Evolutionary conservation across 2,888 invertebrate genomes (phyloP), one percentile per base, ranked within the genome.

Genomic region (Augochlorella aurata): DNA sequence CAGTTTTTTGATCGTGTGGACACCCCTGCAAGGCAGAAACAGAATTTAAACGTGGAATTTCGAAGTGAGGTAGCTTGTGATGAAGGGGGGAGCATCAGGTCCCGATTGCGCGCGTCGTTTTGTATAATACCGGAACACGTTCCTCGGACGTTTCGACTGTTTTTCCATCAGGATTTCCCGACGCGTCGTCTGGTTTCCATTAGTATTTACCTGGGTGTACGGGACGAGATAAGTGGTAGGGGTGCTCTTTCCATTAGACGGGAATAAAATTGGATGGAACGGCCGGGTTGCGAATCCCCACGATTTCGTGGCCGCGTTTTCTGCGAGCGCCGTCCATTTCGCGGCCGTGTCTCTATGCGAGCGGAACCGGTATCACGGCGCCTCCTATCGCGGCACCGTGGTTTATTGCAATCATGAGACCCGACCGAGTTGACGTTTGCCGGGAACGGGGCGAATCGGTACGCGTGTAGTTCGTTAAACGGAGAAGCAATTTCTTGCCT

Each of bases 251-350:
- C 77, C 76, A 80, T 83, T 87, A 79, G 68, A 65, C 72, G 52
- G 63, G 61, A 83, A 87, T 87, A 87, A 87, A 86, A 87, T 87
- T 86, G 80, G 82, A 82, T 76, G 69, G 77, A 58, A 74, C 50
- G 54, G 54, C 65, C 54, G 54, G 47, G 52, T 45, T 50, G 49
- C 49, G 68, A 70, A 58, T 67, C 10, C 47, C 14, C 74, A 52
- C 68, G 87, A 83, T 88, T 88, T 84, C 77, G 78, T 82, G 66
- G 66, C 50, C 54, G 49, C 77, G 50, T 81, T 83, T 74, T 65
- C 54, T 50, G 61, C 38, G 38, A 38, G 38, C 71, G 66, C 79
- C 79, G 80, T 79, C 83, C 88, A 88, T 88, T 88, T 87, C 77
- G 83, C 72, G 74, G 70, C 69, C 72, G 65, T 47, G 67, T 52